Evolutionary conservation across 2,113 vertebrate genomes (phyloP).

Genomic region (Tetraodon nigroviridis): DNA sequence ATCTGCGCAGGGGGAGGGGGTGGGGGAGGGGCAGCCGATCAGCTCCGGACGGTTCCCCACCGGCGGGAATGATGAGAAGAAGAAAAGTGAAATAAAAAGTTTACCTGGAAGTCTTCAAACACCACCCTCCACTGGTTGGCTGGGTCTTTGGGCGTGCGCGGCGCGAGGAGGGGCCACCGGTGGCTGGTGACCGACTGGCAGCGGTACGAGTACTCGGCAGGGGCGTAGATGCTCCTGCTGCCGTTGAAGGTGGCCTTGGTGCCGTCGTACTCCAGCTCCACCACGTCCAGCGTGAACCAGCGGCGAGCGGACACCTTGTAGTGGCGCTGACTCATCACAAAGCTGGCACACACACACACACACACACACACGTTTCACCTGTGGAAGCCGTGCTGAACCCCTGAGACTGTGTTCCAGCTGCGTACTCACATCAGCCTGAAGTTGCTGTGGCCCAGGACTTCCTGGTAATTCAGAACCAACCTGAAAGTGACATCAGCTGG

Average conservation of each 20-base stretch:
- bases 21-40: neutral
- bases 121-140: constrained; percentile 76
- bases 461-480: constrained; percentile 72
- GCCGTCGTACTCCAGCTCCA: constrained; percentile 74
- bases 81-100: neutral
- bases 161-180: constrained; percentile 63
- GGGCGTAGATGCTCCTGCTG: constrained; percentile 76
- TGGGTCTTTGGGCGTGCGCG: constrained; percentile 54
- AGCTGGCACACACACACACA: constrained; percentile 58
- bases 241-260: constrained; percentile 73
- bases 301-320: constrained; percentile 78
- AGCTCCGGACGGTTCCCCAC: neutral
- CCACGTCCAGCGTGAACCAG: constrained; percentile 80
- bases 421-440: constrained; percentile 75
- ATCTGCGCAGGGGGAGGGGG: constrained; percentile 73
- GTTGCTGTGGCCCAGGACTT: constrained; percentile 53
- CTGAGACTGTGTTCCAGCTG: neutral
- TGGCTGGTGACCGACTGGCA: constrained; percentile 76
- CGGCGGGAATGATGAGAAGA: neutral
- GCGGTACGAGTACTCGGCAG: constrained; percentile 81
- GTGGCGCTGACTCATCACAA: constrained; percentile 70
- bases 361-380: neutral
- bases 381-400: neutral
- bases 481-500: constrained; percentile 34
- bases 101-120: constrained; percentile 82